These are phyloP conservation scores for Florisuga fusca DNA, from an alignment of 2,797 vertebrate genomes.

Conservation along the genomic window DNA sequence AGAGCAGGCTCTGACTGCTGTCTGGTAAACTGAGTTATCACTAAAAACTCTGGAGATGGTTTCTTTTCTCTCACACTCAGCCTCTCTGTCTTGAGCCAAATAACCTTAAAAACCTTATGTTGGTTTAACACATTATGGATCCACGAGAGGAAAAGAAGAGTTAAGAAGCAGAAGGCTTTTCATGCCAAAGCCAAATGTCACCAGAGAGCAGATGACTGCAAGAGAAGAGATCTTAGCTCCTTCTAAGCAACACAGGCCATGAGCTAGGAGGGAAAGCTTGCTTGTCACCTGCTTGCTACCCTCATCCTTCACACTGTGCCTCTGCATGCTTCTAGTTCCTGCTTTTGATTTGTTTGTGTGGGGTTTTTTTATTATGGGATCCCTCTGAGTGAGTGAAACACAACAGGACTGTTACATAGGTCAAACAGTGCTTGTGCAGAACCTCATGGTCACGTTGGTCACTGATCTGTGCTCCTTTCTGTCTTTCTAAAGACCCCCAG, in stretches of 20 bases:
- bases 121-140: constrained; percentile 16
- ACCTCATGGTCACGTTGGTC: not conserved
- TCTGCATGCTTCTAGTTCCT: not conserved
- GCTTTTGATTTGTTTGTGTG: not conserved
- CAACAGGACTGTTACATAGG: not conserved
- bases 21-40: not conserved
- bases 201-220: not conserved
- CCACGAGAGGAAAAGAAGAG: not conserved
- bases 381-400: not conserved
- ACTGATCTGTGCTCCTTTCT: not conserved
- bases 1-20: not conserved
- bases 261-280: not conserved
- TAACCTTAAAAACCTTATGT: not conserved
- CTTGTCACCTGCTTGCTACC: not conserved
- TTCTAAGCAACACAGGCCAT: not conserved
- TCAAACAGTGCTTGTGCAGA: not conserved
- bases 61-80: not conserved
- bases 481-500: not conserved
- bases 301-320: not conserved
- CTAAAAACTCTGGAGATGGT: not conserved
- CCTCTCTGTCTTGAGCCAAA: not conserved
- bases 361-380: not conserved
- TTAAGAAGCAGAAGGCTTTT: constrained; percentile 10
- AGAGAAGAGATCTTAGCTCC: not conserved
- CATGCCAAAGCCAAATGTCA: not conserved